Evolutionary conservation across 2,113 vertebrate genomes (phyloP), one percentile per base, ranked within the genome.

Genomic region (Galeopterus variegatus): DNA sequence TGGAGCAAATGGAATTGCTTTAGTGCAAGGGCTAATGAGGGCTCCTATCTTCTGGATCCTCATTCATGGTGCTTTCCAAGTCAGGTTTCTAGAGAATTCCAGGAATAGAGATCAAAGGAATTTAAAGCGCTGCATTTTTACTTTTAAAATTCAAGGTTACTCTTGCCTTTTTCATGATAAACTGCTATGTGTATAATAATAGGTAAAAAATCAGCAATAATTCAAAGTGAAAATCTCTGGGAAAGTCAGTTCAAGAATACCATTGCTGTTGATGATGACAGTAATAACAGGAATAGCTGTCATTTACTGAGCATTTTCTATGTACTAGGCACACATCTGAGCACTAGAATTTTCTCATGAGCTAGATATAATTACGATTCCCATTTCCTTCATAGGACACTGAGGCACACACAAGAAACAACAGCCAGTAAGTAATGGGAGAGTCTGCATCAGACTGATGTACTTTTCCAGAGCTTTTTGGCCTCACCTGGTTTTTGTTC

Each of bases 131-230:
- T 76, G 24, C 3, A 45, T 56, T 75, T 96, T 88, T 89, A 77
- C 83, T 90, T 95, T 94, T 65, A 33, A 67, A 93, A 54, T 21
- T 87, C 45, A 90, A 94, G 17, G 45, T 89, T 85, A 72, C 23
- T 81, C 21, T 45, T 77, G n/a, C 41, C 62, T 82, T 69, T 83
- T 60, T 21, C 11, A 85, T 54, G 28, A 45, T 76, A 62, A 91
- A 85, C 3, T 48, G 15, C 36, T 70, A 0, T 31, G 19, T 36
- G 2, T 75, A n/a, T 88, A 85, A 52, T 67, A 72, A 52, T 52
- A 65, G 73, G 50, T 65, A 60, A 95, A 80, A 90, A 94, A 15
- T 45, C 6, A 70, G 14, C 28, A 36, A 17, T 65, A 67, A 62
- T 56, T 76, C 84, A 87, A 79, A 79, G 31, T 56, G 36, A 18